These are phyloP conservation scores for Trinectes maculatus DNA, from an alignment of 2,113 vertebrate species.

Conservation along the genomic window DNA sequence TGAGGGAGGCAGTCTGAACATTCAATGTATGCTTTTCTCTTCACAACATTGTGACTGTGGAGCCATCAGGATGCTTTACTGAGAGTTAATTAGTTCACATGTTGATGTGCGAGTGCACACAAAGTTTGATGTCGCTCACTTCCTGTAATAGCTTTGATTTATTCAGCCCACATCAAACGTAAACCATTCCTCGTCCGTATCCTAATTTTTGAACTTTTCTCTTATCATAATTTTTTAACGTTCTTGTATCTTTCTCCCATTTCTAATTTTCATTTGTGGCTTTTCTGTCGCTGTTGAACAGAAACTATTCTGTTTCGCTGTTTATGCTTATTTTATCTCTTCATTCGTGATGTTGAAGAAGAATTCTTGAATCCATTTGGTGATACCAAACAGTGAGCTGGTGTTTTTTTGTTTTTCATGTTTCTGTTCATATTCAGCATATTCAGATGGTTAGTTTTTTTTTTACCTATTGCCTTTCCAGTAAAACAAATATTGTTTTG, in stretches of 20 bases:
- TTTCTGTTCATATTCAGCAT: constrained; percentile 7
- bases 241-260: not conserved
- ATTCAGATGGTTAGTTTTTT: constrained; percentile 11
- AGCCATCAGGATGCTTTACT: constrained; percentile 14
- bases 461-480: constrained; percentile 12
- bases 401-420: constrained; percentile 14
- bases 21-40: not conserved
- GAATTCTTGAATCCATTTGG: not conserved
- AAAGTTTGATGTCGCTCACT: no score
- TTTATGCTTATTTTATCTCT: no score
- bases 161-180: constrained; percentile 8
- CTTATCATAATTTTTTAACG: no score
- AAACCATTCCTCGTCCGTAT: no score
- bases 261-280: not conserved
- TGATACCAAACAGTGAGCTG: constrained; percentile 18
- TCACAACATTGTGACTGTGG: not conserved
- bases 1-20: not conserved
- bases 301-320: no score
- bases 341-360: no score
- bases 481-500: no score
- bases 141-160: constrained; percentile 6
- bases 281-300: no score
- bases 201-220: no score
- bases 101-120: not conserved
- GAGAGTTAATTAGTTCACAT: constrained; percentile 5